Conservation (phyloP, 2,888 invertebrate genomes). For the Heliconius charithonia region DNA sequence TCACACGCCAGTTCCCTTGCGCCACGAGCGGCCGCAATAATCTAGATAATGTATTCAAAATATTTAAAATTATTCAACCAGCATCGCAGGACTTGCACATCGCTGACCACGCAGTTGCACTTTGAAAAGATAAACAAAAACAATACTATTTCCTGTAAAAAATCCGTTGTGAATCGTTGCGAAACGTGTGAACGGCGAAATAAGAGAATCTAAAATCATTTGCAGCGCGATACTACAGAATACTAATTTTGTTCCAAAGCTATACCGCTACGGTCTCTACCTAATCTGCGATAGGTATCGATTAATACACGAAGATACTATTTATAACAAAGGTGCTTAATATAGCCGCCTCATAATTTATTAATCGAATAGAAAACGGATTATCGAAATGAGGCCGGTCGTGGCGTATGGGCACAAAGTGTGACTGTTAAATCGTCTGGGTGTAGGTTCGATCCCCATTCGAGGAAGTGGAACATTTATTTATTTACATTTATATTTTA, state of each 20-base stretch:
- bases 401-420: no score
- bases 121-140: conserved; percentile 77
- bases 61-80: conserved; percentile 68
- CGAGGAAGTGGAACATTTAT: no score
- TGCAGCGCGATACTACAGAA: conserved; percentile 42
- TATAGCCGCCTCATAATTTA: background rate
- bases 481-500: no score
- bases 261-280: conserved; percentile 21
- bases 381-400: no score
- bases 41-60: conserved; percentile 25
- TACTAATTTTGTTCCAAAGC: conserved; percentile 41
- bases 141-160: conserved; percentile 58
- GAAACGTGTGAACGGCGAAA: conserved; percentile 49
- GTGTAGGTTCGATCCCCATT: no score
- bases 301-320: background rate
- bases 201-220: conserved; percentile 47
- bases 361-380: background rate
- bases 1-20: no score
- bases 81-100: conserved; percentile 78
- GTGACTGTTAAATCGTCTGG: no score
- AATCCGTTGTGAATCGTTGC: conserved; percentile 45
- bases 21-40: background rate
- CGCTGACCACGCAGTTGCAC: conserved; percentile 68
- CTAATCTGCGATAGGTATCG: conserved; percentile 16
- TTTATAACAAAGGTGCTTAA: background rate